A percentile compares a stretch with the other conserved stretches of the same genome.
Evolutionary conservation across 2,113 vertebrate genomes (phyloP).

Genomic region (Microcebus jonahi): DNA sequence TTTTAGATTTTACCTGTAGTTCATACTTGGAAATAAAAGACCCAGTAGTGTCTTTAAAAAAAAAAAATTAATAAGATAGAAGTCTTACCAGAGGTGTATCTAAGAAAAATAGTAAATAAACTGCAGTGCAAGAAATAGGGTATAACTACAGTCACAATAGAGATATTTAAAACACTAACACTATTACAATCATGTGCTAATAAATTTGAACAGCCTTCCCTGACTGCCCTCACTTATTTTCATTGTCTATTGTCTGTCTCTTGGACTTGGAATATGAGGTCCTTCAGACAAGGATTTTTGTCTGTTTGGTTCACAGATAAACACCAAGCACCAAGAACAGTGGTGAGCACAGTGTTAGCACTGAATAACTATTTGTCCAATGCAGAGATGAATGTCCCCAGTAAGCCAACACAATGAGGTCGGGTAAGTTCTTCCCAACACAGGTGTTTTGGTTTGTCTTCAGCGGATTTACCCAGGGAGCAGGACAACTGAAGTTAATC

Average conservation of each 20-base stretch:
- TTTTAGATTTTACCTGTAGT: too few relatives aligned
- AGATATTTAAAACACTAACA: background rate
- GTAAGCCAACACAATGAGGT: background rate
- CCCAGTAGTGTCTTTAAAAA: too few relatives aligned
- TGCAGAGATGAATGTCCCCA: background rate
- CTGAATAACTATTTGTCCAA: background rate
- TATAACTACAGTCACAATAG: background rate
- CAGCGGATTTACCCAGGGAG: background rate
- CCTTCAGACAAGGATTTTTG: background rate
- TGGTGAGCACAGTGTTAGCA: background rate
- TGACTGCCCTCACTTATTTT: background rate
- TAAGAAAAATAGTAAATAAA: background rate
- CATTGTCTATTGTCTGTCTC: background rate
- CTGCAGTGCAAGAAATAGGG: background rate
- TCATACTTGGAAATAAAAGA: too few relatives aligned
- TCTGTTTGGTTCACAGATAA: constrained; percentile 2
- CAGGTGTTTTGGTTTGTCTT: background rate
- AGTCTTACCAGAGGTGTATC: background rate
- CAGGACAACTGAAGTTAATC: background rate
- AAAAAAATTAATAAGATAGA: background rate
- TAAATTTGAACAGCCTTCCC: background rate
- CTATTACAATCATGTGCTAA: background rate
- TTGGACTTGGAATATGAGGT: background rate
- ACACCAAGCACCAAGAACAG: background rate
- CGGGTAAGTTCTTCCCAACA: background rate